Conservation (phyloP, 1,140 invertebrate species). For the Procambarus virginalis region DNA sequence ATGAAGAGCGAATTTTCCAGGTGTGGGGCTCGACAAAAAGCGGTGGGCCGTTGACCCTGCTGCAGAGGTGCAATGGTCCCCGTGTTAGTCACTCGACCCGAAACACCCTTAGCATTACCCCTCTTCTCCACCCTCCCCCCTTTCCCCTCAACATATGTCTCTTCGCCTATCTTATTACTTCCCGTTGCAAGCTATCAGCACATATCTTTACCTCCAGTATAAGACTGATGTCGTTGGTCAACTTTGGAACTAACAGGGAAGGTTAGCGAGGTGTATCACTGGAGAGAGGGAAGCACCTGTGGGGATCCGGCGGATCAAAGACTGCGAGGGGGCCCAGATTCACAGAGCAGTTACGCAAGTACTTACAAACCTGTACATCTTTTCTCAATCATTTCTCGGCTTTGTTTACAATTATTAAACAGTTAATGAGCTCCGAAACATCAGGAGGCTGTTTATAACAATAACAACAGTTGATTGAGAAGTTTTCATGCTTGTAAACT, state of each 20-base stretch:
- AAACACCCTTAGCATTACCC: neutral
- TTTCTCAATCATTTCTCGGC: no score
- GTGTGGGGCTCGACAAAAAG: neutral
- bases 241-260: neutral
- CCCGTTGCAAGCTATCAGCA: neutral
- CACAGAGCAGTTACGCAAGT: no score
- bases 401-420: no score
- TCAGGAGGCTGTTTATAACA: no score
- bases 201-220: neutral
- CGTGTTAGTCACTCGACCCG: slow-evolving; percentile 2
- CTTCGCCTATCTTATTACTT: neutral
- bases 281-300: neutral
- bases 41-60: neutral
- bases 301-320: neutral
- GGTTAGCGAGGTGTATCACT: neutral
- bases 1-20: neutral
- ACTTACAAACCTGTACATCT: no score
- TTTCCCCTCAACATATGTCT: neutral
- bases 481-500: no score
- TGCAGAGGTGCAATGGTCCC: neutral
- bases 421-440: no score
- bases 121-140: no score
- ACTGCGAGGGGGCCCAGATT: no score
- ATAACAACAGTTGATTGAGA: no score
- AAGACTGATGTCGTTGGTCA: neutral